These are phyloP conservation scores for Adelphocoris suturalis DNA, from an alignment of 2,888 invertebrate genomes.

Conservation along the genomic window DNA sequence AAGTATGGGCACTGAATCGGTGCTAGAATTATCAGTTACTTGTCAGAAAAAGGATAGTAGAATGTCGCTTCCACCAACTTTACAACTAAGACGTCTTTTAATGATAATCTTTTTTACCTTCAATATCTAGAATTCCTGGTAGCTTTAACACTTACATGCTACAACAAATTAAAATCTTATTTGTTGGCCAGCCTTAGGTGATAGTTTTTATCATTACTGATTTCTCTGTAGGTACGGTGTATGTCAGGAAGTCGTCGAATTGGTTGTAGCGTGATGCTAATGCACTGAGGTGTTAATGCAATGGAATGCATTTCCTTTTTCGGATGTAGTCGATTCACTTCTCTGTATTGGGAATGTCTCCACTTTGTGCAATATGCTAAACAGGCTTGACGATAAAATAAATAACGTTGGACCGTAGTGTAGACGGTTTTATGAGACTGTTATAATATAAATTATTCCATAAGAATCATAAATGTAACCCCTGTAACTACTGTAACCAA, in stretches of 20 bases:
- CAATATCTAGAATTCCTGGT: not conserved
- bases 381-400: not conserved
- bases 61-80: too few relatives aligned
- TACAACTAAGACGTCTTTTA: too few relatives aligned
- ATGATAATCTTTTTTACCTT: not conserved
- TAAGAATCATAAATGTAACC: too few relatives aligned
- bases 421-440: not conserved
- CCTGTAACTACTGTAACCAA: not conserved
- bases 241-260: not conserved
- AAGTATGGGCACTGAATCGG: too few relatives aligned
- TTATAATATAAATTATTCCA: too few relatives aligned
- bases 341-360: not conserved
- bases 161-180: not conserved
- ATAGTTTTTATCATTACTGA: not conserved
- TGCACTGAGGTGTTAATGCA: slow-evolving; percentile 1
- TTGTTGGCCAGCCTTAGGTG: not conserved
- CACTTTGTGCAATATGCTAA: not conserved
- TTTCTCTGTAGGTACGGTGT: not conserved
- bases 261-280: not conserved
- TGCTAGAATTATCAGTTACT: too few relatives aligned
- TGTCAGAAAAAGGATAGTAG: too few relatives aligned
- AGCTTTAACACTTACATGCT: not conserved
- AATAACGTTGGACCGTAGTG: not conserved
- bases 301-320: not conserved
- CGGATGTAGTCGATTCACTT: not conserved